Evolutionary conservation across 30 jellyfish, hydroid and myxozoan genomes (phyloP).

Genomic region (Catostylus mosaicus): DNA sequence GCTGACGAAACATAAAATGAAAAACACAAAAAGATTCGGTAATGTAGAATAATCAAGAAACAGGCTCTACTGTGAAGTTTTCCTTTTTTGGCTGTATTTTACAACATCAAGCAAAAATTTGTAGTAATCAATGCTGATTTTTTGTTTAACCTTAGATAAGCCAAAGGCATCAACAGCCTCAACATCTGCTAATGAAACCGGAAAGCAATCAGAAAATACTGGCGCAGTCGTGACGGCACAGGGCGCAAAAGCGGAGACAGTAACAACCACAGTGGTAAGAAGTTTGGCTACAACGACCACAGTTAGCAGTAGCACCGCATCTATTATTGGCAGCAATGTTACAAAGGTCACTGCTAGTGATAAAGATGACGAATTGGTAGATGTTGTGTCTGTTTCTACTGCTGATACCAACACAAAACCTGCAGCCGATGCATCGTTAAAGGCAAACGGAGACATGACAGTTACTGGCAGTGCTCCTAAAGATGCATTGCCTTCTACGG

Average conservation of each 20-base stretch:
- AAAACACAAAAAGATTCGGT: too few species aligned
- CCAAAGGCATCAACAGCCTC: background rate
- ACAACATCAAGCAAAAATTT: too few species aligned
- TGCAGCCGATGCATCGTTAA: background rate
- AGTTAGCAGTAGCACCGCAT: background rate
- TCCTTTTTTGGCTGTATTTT: too few species aligned
- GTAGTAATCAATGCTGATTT: too few species aligned
- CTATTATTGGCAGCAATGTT: background rate
- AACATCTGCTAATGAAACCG: constrained; percentile 4
- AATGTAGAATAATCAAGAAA: too few species aligned
- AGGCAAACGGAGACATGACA: background rate
- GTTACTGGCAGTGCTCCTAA: background rate
- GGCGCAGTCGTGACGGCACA: background rate
- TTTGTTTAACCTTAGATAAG: background rate
- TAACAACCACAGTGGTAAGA: background rate
- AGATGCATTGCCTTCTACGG: too few species aligned
- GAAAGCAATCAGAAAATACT: background rate
- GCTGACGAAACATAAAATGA: too few species aligned
- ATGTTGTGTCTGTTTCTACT: constrained; percentile 46
- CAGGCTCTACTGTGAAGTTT: too few species aligned
- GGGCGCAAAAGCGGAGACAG: background rate
- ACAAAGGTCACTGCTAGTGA: constrained; percentile 40
- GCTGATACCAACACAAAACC: background rate
- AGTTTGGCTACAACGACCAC: background rate
- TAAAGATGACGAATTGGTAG: constrained; percentile 43